Percentiles rank a stretch among this genome's conserved stretches.
phyloP scores from a whole-genome alignment of 1,140 invertebrate genomes.

The Phocides pigmalion region DNA sequence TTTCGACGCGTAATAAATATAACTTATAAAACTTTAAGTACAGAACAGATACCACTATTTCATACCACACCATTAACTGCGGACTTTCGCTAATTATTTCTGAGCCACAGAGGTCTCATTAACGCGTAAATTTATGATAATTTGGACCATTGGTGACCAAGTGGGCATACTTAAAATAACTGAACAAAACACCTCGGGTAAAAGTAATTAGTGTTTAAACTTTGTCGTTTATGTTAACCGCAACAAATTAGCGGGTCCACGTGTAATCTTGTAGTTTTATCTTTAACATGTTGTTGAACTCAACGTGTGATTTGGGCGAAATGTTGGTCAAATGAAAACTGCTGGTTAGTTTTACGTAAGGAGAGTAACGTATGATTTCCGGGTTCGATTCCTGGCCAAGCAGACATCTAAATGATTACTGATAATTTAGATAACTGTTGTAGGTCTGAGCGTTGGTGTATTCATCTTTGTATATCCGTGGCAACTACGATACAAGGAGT shows the following conservation, averaged over 20 bases:
- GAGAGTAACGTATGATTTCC: no score
- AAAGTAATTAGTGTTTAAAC: constrained; percentile 43
- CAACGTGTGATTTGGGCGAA: not conserved
- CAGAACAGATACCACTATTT: not conserved
- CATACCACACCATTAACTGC: not conserved
- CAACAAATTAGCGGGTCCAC: not conserved
- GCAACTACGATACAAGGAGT: no score
- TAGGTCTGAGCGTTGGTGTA: no score
- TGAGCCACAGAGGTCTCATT: constrained; percentile 35
- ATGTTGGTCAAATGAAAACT: no score
- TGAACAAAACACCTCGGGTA: constrained; percentile 24
- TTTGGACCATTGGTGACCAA: constrained; percentile 2
- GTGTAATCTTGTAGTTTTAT: not conserved
- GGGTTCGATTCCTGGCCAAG: no score
- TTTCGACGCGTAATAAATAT: not conserved
- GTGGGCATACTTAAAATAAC: constrained; percentile 28
- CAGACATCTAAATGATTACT: no score
- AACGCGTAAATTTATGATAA: constrained; percentile 24
- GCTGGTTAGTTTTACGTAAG: no score
- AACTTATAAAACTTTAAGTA: not conserved
- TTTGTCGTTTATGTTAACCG: constrained; percentile 5
- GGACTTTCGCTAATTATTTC: constrained; percentile 39
- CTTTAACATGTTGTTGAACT: no score
- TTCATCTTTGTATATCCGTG: no score
- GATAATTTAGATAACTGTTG: no score